Evolutionary conservation across 2,797 vertebrate genomes (phyloP).

Genomic region (Sebastes matsubarae): DNA sequence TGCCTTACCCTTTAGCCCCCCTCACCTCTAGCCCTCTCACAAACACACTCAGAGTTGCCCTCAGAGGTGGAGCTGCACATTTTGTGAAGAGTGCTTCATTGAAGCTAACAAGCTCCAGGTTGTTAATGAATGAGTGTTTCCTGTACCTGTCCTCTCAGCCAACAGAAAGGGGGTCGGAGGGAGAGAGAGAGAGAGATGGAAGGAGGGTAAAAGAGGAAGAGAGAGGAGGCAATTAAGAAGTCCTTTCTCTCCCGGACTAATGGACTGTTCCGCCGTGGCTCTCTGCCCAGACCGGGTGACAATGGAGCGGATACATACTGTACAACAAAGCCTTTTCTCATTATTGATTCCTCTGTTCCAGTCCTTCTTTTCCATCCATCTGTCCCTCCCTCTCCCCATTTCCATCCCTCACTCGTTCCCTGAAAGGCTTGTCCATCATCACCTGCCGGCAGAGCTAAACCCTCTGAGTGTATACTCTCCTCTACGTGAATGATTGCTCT

Average conservation of each 20-base stretch:
- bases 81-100: slow-evolving; percentile 56
- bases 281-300: slow-evolving; percentile 48
- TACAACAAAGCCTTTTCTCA: slow-evolving; percentile 9
- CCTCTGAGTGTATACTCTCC: slow-evolving; percentile 70
- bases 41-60: slow-evolving; percentile 38
- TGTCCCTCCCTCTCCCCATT: slow-evolving; percentile 19
- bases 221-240: slow-evolving; percentile 52
- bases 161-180: slow-evolving; percentile 14
- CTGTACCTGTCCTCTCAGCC: slow-evolving; percentile 66
- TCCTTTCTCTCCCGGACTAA: slow-evolving; percentile 41
- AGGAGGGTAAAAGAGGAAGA: slow-evolving; percentile 27
- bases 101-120: slow-evolving; percentile 64
- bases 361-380: slow-evolving; percentile 56
- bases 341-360: slow-evolving; percentile 41
- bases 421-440: slow-evolving; percentile 77
- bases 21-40: slow-evolving; percentile 46
- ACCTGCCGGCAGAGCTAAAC: slow-evolving; percentile 70
- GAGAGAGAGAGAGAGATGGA: slow-evolving; percentile 21
- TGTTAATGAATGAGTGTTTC: slow-evolving; percentile 72
- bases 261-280: slow-evolving; percentile 51
- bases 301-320: slow-evolving; percentile 35
- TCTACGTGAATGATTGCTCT: slow-evolving; percentile 77
- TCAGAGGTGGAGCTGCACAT: slow-evolving; percentile 50
- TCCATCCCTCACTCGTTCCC: slow-evolving; percentile 50
- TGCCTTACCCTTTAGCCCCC: slow-evolving; percentile 55